Conservation (phyloP, 2,113 vertebrate species). For the Donacobius atricapilla region DNA sequence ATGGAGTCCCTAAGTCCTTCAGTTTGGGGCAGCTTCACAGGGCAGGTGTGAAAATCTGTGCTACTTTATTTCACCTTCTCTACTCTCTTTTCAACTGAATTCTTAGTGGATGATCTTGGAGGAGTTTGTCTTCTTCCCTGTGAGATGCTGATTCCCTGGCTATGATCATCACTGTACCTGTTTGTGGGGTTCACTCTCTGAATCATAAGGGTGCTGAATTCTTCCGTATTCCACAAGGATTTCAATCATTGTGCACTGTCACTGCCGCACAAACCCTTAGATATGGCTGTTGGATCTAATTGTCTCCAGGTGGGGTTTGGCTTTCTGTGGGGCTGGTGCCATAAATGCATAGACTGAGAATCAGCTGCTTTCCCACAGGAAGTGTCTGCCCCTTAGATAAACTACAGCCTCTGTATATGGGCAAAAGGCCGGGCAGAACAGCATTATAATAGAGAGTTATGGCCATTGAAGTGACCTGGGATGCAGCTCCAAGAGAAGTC, state of each 20-base stretch:
- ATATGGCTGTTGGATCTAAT: background rate
- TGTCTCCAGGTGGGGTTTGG: background rate
- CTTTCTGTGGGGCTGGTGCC: background rate
- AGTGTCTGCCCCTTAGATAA: background rate
- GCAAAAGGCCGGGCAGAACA: background rate
- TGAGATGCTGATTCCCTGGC: background rate
- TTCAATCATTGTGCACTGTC: background rate
- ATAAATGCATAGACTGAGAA: background rate
- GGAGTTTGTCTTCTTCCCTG: background rate
- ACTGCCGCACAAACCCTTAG: background rate
- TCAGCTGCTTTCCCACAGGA: background rate
- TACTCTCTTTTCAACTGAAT: background rate
- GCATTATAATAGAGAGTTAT: background rate
- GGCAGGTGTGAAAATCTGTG: background rate
- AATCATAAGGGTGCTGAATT: background rate
- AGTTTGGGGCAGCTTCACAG: background rate
- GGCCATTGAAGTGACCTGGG: background rate
- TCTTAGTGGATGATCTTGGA: background rate
- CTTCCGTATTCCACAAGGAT: background rate
- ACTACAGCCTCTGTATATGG: background rate
- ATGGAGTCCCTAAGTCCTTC: background rate
- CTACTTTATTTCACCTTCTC: background rate
- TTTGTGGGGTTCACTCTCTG: background rate
- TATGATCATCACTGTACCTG: background rate
- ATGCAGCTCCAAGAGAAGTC: background rate